Conservation (phyloP, 2,113 vertebrate genomes). For the Istiophorus platypterus region DNA sequence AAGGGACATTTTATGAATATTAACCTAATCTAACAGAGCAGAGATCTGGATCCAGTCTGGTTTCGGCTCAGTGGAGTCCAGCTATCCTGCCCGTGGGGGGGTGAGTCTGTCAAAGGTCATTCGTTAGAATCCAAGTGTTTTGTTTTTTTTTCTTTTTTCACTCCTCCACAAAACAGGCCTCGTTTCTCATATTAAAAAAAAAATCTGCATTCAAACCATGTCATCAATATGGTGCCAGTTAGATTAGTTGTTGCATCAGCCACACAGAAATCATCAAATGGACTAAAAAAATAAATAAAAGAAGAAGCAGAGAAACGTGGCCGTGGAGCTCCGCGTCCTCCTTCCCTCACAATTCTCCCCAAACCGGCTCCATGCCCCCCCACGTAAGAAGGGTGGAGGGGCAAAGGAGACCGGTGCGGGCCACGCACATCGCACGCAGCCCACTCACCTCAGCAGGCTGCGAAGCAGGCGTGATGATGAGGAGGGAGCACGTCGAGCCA, state of each 20-base stretch:
- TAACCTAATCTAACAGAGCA: background rate
- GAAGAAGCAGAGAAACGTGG: constrained; percentile 28
- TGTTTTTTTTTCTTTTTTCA: too few relatives aligned
- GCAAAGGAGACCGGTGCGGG: too few relatives aligned
- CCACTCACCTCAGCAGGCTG: too few relatives aligned
- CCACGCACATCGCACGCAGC: constrained; percentile 35
- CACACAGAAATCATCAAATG: background rate
- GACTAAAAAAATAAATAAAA: background rate
- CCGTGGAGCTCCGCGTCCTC: constrained; percentile 7
- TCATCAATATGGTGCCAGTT: background rate
- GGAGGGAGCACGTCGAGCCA: constrained; percentile 43
- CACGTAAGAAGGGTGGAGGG: too few relatives aligned
- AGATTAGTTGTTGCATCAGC: constrained; percentile 55
- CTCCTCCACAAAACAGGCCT: constrained; percentile 24
- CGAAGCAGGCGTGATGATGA: too few relatives aligned
- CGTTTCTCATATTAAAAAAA: background rate
- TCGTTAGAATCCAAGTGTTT: constrained; percentile 23
- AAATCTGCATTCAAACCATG: constrained; percentile 3
- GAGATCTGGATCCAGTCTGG: background rate
- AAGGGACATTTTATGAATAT: background rate
- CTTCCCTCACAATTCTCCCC: too few relatives aligned
- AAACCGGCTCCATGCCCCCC: too few relatives aligned
- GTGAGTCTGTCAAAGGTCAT: constrained; percentile 46
- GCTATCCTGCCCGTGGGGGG: constrained; percentile 1
- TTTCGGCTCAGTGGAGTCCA: constrained; percentile 28